These are phyloP conservation scores for Drosophila atripex DNA, from an alignment of 2,888 invertebrate species.

Conservation along the genomic window DNA sequence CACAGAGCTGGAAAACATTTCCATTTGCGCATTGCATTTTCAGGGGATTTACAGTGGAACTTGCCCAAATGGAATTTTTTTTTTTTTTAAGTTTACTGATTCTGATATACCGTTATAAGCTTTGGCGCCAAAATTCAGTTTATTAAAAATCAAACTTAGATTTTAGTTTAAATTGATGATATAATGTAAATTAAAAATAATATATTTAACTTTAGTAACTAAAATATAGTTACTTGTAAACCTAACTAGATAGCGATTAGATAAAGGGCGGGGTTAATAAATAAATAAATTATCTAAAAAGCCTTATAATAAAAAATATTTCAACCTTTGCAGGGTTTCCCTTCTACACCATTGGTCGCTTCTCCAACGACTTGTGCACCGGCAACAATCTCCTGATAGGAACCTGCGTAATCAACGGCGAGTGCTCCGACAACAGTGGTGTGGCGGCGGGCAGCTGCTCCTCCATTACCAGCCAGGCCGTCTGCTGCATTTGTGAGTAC, in stretches of 20 bases:
- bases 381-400: slow-evolving; percentile 88
- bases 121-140: background rate
- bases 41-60: background rate
- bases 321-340: slow-evolving; percentile 85
- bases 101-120: background rate
- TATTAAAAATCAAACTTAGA: background rate
- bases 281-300: too few relatives aligned
- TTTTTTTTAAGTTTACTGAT: background rate
- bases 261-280: too few relatives aligned
- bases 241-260: too few relatives aligned
- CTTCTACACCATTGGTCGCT: slow-evolving; percentile 90
- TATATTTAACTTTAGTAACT: too few relatives aligned
- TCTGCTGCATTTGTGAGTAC: slow-evolving; percentile 92
- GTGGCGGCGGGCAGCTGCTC: slow-evolving; percentile 90
- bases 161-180: background rate
- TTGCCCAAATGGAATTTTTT: background rate
- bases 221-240: background rate
- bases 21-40: slow-evolving; percentile 22
- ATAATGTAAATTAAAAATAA: too few relatives aligned
- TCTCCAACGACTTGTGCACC: slow-evolving; percentile 89
- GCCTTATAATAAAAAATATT: background rate
- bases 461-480: slow-evolving; percentile 87
- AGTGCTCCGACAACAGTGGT: slow-evolving; percentile 89
- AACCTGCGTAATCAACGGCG: slow-evolving; percentile 90
- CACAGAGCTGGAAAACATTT: slow-evolving; percentile 29